phyloP scores from a whole-genome alignment of 1,140 invertebrate genomes.

The Maconellicoccus hirsutus region DNA sequence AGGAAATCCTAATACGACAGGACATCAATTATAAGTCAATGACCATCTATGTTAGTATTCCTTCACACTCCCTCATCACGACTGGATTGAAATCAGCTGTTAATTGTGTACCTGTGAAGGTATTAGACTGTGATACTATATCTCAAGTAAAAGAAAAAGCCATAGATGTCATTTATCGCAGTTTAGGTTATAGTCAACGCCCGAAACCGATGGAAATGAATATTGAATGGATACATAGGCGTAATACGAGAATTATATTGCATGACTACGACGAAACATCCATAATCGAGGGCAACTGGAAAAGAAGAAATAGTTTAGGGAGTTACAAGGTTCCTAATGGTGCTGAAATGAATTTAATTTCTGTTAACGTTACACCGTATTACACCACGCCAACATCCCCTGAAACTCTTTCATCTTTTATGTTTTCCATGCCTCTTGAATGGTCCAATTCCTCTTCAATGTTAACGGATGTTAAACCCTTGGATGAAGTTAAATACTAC shows the following conservation, averaged over 20 bases:
- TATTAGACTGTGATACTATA: slow-evolving; percentile 98
- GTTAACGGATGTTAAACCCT: too few relatives aligned
- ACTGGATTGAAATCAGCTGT: slow-evolving; percentile 74
- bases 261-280: slow-evolving; percentile 96
- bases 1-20: slow-evolving; percentile 96
- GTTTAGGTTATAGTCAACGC: slow-evolving; percentile 87
- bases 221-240: slow-evolving; percentile 74
- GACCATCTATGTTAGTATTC: slow-evolving; percentile 88
- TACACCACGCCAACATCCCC: too few relatives aligned
- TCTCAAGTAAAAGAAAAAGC: slow-evolving; percentile 99
- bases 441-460: too few relatives aligned
- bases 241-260: slow-evolving; percentile 72
- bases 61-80: slow-evolving; percentile 77
- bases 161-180: slow-evolving; percentile 92
- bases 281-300: slow-evolving; percentile 92
- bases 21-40: slow-evolving; percentile 85
- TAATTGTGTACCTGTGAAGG: slow-evolving; percentile 88
- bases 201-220: slow-evolving; percentile 92
- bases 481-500: too few relatives aligned
- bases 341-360: too few relatives aligned
- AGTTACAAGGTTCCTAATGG: slow-evolving; percentile 98
- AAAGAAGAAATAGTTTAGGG: slow-evolving; percentile 89
- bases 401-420: too few relatives aligned
- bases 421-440: too few relatives aligned
- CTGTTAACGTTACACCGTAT: too few relatives aligned